phyloP scores from a whole-genome alignment of 2,113 vertebrate species.

The Caretta caretta region DNA sequence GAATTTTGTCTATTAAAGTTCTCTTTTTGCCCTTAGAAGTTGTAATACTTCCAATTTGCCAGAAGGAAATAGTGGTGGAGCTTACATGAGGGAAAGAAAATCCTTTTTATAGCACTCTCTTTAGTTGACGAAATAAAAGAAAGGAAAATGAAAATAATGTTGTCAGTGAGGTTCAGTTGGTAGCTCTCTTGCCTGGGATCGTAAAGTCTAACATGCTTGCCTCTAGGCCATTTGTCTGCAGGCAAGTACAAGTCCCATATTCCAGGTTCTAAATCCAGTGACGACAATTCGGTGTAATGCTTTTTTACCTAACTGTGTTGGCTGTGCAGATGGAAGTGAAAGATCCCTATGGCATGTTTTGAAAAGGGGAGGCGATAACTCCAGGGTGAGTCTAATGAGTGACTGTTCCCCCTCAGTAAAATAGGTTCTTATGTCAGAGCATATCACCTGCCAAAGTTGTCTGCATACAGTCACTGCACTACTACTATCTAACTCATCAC shows the following conservation, averaged over 20 bases:
- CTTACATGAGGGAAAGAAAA: not conserved
- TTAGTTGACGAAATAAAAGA: not conserved
- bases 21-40: not conserved
- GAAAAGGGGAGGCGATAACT: not conserved
- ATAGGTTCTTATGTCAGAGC: not conserved
- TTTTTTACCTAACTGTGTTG: not conserved
- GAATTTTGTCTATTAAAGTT: not conserved
- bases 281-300: not conserved
- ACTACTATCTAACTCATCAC: not conserved
- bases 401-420: not conserved
- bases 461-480: not conserved
- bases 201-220: not conserved
- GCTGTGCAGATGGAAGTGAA: not conserved
- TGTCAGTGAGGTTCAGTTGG: not conserved
- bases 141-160: not conserved
- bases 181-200: not conserved
- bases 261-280: not conserved
- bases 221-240: not conserved
- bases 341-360: not conserved
- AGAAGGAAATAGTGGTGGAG: not conserved
- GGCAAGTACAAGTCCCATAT: not conserved
- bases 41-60: not conserved
- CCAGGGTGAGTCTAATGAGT: not conserved
- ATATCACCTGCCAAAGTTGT: not conserved
- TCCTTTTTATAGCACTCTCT: not conserved